Percentiles rank a stretch among this genome's conserved stretches.
Conservation (phyloP, 2,113 vertebrate species). For the Orthochromis malagaraziensis region DNA sequence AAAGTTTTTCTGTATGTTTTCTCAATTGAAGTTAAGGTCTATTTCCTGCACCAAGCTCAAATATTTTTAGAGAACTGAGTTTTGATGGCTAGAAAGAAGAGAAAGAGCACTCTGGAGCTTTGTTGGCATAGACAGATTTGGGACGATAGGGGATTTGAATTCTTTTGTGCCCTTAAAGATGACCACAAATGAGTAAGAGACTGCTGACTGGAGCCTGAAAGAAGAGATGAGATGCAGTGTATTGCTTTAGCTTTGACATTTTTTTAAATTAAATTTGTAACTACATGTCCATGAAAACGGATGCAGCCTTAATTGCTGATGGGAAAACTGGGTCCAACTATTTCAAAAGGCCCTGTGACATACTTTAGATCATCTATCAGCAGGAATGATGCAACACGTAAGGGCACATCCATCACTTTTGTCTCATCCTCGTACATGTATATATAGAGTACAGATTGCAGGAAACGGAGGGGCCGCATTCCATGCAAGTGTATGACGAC, state of each 20-base stretch:
- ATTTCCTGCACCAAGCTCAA: conserved; percentile 38
- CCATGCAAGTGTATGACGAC: neutral
- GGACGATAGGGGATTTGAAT: conserved; percentile 44
- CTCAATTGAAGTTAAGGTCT: conserved; percentile 35
- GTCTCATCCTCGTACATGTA: neutral
- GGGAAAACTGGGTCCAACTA: neutral
- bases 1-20: conserved; percentile 27
- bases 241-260: neutral
- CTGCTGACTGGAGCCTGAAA: neutral
- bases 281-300: neutral
- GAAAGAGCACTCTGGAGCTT: conserved; percentile 15
- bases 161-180: conserved; percentile 36
- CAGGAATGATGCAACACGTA: neutral
- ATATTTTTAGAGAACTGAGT: conserved; percentile 15
- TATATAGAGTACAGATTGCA: neutral
- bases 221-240: neutral
- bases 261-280: neutral
- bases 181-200: conserved; percentile 32
- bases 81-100: conserved; percentile 11
- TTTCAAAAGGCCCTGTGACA: neutral
- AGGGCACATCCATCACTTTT: neutral
- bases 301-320: neutral
- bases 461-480: neutral
- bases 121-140: conserved; percentile 49
- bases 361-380: neutral